Base-by-base conservation (phyloP, 2,113 vertebrate species). In the Dicrurus megarhynchus region DNA sequence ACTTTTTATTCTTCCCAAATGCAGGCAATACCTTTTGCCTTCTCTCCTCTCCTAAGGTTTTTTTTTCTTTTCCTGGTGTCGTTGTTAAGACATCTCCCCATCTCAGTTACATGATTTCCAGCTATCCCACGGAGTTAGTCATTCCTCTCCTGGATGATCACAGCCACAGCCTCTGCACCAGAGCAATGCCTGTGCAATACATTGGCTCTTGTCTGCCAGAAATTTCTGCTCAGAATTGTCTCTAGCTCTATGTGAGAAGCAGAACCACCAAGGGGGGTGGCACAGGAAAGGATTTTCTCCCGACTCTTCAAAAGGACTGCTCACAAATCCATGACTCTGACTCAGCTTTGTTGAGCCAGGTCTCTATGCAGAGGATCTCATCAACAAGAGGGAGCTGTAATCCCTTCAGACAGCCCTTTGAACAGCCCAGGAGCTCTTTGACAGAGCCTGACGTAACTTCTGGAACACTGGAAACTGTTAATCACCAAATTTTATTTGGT, bases 361-460 rank as follows among this genome's bases (percentile, higher is more conserved):
- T 77, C 57, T 86, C 52, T 78, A 7, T 59, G 50, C 56, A 93
- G 92, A 83, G 60, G 27, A 95, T 90, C 26, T 33, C 64, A 67
- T 50, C 73, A 81, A 42, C 37, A 63, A 81, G 76, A 92, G 33
- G 23, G 73, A 87, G 61, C 60, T 71, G n/a, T 95, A 95, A 96
- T 95, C 76, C 76, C 65, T 78, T 93, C 84, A 95, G 86, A 86
- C 59, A 93, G 80, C 60, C 41, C 64, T 93, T 95, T 93, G 94
- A 95, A 92, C 76, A 67, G 73, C 39, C 73, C 80, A 75, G 93
- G 80, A 92, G 77, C 60, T 87, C 73, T 92, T 87, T 71, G 64
- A 86, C 16, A 92, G 75, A 87, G 56, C 35, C 83, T 78, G 60
- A 89, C 9, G 8, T 33, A 93, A 85, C 46, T 87, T 92, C 68